Base-by-base conservation (phyloP, 2,113 vertebrate genomes). In the Xenopus laevis region DNA sequence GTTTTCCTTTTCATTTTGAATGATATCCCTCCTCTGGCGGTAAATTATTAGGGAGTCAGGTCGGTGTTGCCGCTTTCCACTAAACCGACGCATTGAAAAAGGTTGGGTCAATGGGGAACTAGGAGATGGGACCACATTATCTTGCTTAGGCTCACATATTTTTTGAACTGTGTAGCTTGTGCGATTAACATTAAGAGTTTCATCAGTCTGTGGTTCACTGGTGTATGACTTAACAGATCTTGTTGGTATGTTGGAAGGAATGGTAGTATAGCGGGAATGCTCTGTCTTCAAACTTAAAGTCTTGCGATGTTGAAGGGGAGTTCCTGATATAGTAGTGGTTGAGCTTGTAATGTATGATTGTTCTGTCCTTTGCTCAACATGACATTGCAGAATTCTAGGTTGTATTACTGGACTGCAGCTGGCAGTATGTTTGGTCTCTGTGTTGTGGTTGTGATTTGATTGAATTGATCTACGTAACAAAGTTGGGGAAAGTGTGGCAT, bases 21-120 rank as follows among this genome's bases (percentile, higher is more conserved):
- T 93, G 79, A 93, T 95, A 77, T 96, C 96, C 74, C 95, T 92
- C 74, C 96, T 98, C 88, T 99, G 97, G 47, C 95, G 89, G 84
- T 98, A 98, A 82, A 97, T 97, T 80, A 99, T 71, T 23, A 99
- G 92, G 0, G 97, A 97, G 82, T 98, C 97, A 0, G 97, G 96
- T 71, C 97, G 88, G 71, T 96, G 86, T 86, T 91, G 87, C 33
- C 95, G 90, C 71, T 94, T 87, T 72, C 93, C 81, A 0, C 90
- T 92, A 10, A 90, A 84, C 61, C 94, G 87, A 50, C 95, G 89
- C 0, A 91, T 84, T 64, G 1, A 94, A 78, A 0, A 90, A 79
- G 7, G 82, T 4, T 0, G 82, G 81, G 30, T 7, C 75, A 47
- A 27, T 1, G 80, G 46, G 4, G 74, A 58, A 13, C 18, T 47